phyloP scores from a whole-genome alignment of 2,888 invertebrate species.

The Aspidiotus rigidus region DNA sequence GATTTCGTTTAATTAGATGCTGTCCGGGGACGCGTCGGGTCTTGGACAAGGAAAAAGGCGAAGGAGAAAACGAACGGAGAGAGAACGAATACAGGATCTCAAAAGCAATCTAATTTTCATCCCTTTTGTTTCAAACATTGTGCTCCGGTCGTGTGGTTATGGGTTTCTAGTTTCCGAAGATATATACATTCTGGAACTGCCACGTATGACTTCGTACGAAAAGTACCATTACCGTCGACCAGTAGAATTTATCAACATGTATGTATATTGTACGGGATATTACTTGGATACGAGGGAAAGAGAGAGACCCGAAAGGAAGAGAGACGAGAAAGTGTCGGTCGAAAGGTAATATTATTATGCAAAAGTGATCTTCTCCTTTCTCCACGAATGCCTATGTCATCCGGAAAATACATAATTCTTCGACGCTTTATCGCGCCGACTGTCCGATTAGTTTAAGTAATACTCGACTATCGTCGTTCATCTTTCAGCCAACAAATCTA shows the following conservation, averaged over 20 bases:
- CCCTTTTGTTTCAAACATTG: conserved; percentile 33
- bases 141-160: conserved; percentile 24
- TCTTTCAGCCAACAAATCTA: background rate
- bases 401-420: background rate
- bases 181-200: conserved; percentile 2
- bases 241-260: background rate
- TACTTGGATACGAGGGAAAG: background rate
- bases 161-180: conserved; percentile 21
- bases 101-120: conserved; percentile 34
- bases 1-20: conserved; percentile 29
- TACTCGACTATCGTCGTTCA: background rate
- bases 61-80: conserved; percentile 17
- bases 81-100: conserved; percentile 18
- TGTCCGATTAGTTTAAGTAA: background rate
- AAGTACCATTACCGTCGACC: background rate
- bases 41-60: background rate
- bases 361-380: background rate
- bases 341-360: conserved; percentile 3
- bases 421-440: background rate
- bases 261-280: background rate
- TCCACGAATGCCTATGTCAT: background rate
- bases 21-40: conserved; percentile 24
- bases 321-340: background rate
- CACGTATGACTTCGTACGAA: background rate
- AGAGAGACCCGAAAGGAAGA: too few species aligned